Evolutionary conservation across 2,797 vertebrate genomes (phyloP).

Genomic region (Poeciliopsis gracilis): DNA sequence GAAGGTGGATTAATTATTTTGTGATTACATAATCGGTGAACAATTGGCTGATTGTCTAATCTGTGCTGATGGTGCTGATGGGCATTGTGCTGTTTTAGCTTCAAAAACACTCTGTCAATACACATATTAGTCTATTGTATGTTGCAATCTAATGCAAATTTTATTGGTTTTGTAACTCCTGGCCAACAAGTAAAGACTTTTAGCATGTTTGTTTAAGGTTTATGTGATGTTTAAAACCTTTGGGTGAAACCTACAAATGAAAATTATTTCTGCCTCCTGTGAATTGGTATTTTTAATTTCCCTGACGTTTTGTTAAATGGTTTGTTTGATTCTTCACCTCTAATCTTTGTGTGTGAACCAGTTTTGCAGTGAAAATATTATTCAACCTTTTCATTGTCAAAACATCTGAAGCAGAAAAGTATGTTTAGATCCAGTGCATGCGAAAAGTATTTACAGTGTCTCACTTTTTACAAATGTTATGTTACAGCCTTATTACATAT

Average conservation of each 20-base stretch:
- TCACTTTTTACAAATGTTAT: not conserved
- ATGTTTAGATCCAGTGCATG: too few relatives aligned
- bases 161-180: not conserved
- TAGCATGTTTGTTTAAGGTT: not conserved
- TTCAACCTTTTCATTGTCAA: not conserved
- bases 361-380: not conserved
- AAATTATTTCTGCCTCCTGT: not conserved
- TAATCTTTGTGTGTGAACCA: not conserved
- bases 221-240: not conserved
- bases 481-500: too few relatives aligned
- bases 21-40: constrained; percentile 47
- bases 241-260: not conserved
- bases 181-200: not conserved
- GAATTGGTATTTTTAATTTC: not conserved
- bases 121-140: not conserved
- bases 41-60: constrained; percentile 31
- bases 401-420: not conserved
- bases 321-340: not conserved
- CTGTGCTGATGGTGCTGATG: constrained; percentile 23
- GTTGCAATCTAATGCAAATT: not conserved
- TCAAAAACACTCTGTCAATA: not conserved
- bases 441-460: not conserved
- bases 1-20: constrained; percentile 22
- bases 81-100: not conserved
- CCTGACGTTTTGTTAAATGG: not conserved